Percentiles rank a stretch among this genome's conserved stretches.
Evolutionary conservation across 2,888 invertebrate genomes (phyloP).

Genomic region (Limnephilus marmoratus): DNA sequence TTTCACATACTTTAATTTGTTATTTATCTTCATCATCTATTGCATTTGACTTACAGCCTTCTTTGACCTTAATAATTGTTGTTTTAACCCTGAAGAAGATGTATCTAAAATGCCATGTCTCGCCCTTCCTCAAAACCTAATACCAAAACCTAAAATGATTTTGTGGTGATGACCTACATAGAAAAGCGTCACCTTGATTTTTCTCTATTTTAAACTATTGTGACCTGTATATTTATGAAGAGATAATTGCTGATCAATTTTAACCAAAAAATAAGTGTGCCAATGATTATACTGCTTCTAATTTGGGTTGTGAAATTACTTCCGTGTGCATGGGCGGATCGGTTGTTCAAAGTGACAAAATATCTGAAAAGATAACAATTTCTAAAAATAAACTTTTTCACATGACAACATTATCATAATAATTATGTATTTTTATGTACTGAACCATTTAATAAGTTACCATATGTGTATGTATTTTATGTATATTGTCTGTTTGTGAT

Average conservation of each 20-base stretch:
- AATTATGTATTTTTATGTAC: neutral
- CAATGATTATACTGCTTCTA: neutral
- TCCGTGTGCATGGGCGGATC: neutral
- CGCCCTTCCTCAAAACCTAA: neutral
- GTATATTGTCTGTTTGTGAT: neutral
- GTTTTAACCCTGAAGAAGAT: neutral
- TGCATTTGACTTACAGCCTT: neutral
- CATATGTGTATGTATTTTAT: neutral
- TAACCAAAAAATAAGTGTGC: neutral
- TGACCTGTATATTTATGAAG: neutral
- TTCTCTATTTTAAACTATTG: neutral
- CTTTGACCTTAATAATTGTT: neutral
- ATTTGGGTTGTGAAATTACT: neutral
- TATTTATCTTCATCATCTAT: neutral
- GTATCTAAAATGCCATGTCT: neutral
- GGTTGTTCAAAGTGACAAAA: neutral
- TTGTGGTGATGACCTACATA: neutral
- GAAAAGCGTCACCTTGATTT: constrained; percentile 2
- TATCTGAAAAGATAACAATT: neutral
- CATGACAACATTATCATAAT: neutral
- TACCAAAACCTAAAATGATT: neutral
- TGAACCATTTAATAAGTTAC: neutral
- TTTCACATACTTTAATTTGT: neutral
- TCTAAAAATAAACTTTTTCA: neutral
- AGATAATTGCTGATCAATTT: neutral